Base-by-base conservation (phyloP, 2,113 vertebrate species). In the Chlorodrepanis virens region DNA sequence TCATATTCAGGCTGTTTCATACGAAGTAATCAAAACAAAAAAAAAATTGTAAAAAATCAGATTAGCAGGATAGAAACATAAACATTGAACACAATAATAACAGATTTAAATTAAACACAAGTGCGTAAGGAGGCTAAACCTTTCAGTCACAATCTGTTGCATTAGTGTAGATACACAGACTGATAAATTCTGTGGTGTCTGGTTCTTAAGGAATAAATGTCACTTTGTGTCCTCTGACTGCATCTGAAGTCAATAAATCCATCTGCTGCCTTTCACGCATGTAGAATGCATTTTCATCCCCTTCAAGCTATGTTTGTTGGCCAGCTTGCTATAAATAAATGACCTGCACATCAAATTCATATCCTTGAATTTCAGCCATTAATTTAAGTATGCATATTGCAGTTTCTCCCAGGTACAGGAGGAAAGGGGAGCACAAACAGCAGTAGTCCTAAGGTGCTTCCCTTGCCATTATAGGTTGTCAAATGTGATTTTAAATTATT, bases 151-250 rank as follows among this genome's bases (percentile, higher is more conserved):
- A 92, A 89, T 89, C 89, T 96, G 91, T 75, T 92, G 83, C 0
- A 0, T 64, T 67, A 59, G 13, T 24, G 59, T 68, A 82, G 53
- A 61, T 63, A 79, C 28, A 60, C 37, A 86, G 68, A 56, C n/a
- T 67, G 54, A 70, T 42, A 69, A 91, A 71, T 94, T 89, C 74
- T 79, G 49, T 72, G 90, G 61, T 83, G 93, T 89, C 74, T 91
- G 74, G 28, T 93, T 91, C 89, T 95, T 87, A 75, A 94, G 69
- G 74, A 95, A 91, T 87, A 94, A 93, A 95, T 94, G 91, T 94
- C 89, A 92, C 93, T 93, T 94, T 89, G 28, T 96, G 87, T 89
- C 89, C 53, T 83, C 93, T 92, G 80, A 72, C 77, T 87, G 93
- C 83, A 60, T 89, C 81, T 91, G 94, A 95, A 94, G 93, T 95